These are phyloP conservation scores for Ammodytes dubius DNA, from an alignment of 2,113 vertebrate species.

Conservation along the genomic window DNA sequence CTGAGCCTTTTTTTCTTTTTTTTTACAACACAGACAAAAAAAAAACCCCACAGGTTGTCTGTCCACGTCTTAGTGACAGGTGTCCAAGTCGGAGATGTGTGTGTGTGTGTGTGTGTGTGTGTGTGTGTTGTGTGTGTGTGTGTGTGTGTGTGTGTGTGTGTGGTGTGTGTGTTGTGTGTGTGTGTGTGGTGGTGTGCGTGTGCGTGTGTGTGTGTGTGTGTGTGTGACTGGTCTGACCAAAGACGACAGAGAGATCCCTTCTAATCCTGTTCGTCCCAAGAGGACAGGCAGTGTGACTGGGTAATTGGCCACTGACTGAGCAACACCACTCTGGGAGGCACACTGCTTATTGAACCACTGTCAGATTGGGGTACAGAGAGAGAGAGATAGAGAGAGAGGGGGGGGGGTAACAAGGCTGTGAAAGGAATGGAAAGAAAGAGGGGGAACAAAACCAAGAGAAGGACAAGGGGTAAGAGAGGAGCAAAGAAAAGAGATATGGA, in stretches of 20 bases:
- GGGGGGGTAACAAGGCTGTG: conserved; percentile 53
- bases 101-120: conserved; percentile 41
- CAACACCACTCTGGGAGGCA: conserved; percentile 70
- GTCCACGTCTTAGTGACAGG: conserved; percentile 73
- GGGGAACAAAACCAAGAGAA: conserved; percentile 29
- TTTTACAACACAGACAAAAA: conserved; percentile 42
- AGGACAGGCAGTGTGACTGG: conserved; percentile 76
- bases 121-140: conserved; percentile 41
- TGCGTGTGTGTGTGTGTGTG: neutral
- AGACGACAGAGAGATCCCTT: conserved; percentile 65
- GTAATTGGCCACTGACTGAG: conserved; percentile 84
- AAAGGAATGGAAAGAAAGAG: conserved; percentile 34
- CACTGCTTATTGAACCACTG: conserved; percentile 76
- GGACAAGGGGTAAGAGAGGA: conserved; percentile 6
- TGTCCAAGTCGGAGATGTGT: conserved; percentile 43
- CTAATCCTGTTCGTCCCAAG: conserved; percentile 76
- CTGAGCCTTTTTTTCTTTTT: conserved; percentile 20
- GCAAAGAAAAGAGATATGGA: neutral
- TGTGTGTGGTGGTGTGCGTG: too few relatives aligned
- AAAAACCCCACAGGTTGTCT: conserved; percentile 63
- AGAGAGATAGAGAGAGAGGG: conserved; percentile 18
- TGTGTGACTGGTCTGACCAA: conserved; percentile 28
- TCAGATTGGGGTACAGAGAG: conserved; percentile 44
- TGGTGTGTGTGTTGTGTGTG: conserved; percentile 42
- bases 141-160: conserved; percentile 26